Evolutionary conservation across 2,888 invertebrate species (phyloP), one percentile per base, ranked within the genome.

Genomic region (Altica lythri): DNA sequence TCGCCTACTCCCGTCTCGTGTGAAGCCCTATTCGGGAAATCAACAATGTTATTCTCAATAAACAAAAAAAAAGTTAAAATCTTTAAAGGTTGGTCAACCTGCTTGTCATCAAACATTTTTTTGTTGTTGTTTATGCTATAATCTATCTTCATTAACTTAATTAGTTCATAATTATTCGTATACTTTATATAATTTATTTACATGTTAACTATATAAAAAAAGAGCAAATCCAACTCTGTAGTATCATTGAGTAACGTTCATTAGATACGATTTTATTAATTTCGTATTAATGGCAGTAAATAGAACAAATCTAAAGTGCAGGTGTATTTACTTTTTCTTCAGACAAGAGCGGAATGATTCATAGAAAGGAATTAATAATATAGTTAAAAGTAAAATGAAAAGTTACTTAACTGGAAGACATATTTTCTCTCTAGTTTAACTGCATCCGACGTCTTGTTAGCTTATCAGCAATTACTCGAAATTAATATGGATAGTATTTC

Each of bases 251-350:
- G 34, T 48, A 48, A 48, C 29, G 18, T 17, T 47, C 47, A 32
- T 47, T 38, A 34, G 16, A 16, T 16, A 25, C 12, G 22, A 27
- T 47, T 38, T 47, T 25, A 48, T 30, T 38, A 48, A 48, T 48
- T 48, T 12, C 29, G 48, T 14, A 13, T 10, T 12, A 40, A 38
- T 30, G 4, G 40, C 48, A 29, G 40, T 30, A 29, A 37, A 38
- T 17, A 27, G 14, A 47, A 37, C 29, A 45, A 45, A 30, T 30
- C 10, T 30, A 30, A 22, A 14, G 22, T 29, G 38, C 48, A 48
- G 48, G 48, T 48, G 48, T 38, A 48, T 48, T 48, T 38, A 30
- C 29, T 38, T 48, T 34, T 40, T 38, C n/a, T 13, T 38, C 38
- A 48, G 48, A 48, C 48, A 48, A 17, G 29, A 22, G 38, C 29